Conservation (phyloP, 2,113 vertebrate genomes). For the Psammodynastes pulverulentus region DNA sequence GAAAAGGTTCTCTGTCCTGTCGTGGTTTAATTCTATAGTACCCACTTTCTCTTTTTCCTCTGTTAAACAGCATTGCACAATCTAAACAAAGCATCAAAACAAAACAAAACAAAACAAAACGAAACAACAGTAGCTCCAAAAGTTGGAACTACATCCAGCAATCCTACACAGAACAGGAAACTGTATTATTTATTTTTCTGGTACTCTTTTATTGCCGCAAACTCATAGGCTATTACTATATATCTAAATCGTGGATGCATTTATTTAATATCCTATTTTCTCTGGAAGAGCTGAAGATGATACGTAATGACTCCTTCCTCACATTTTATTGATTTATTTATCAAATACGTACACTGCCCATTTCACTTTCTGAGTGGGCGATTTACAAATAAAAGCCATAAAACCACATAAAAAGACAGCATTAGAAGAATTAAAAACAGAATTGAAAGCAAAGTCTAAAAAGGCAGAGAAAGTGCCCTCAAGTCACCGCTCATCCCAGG, state of each 20-base stretch:
- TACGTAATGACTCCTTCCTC: neutral
- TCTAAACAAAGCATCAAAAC: conserved; percentile 56
- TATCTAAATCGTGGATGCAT: neutral
- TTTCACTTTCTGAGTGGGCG: neutral
- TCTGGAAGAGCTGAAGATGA: neutral
- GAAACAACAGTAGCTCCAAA: neutral
- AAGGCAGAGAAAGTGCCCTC: neutral
- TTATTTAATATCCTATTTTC: neutral
- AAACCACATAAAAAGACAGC: neutral
- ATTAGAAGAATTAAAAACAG: neutral
- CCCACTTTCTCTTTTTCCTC: conserved; percentile 68
- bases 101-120: rapidly evolving
- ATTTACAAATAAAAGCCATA: neutral
- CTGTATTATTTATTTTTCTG: neutral
- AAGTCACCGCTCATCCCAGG: neutral
- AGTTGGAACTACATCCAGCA: neutral
- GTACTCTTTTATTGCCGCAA: neutral
- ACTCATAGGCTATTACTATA: neutral
- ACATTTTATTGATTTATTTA: neutral
- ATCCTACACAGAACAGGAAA: neutral
- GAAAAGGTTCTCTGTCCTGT: conserved; percentile 73
- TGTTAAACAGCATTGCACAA: conserved; percentile 77
- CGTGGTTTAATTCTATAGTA: conserved; percentile 82
- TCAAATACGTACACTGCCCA: neutral
- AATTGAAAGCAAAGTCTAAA: neutral